phyloP scores from a whole-genome alignment of 2,113 vertebrate species.

The Hippocampus mohnikei region DNA sequence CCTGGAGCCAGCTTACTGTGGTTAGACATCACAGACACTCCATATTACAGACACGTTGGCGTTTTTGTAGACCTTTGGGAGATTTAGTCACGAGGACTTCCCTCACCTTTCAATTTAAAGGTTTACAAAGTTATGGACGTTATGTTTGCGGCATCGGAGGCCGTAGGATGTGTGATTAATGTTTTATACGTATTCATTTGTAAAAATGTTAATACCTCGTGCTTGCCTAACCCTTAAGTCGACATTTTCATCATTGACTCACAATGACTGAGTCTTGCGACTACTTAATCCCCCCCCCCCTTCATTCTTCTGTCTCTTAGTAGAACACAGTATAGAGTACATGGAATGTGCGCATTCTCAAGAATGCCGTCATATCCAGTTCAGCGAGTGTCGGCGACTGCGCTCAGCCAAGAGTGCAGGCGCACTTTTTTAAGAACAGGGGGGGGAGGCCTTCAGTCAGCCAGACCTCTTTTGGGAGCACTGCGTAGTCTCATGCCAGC shows the following conservation, averaged over 20 bases:
- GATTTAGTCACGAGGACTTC: too few species aligned
- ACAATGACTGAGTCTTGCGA: neutral
- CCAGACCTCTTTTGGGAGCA: constrained; percentile 46
- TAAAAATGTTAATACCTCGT: too few species aligned
- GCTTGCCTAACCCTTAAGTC: neutral
- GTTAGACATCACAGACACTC: constrained; percentile 70
- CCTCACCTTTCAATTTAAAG: too few species aligned
- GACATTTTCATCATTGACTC: neutral
- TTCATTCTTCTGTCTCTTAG: neutral
- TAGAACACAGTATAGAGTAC: neutral
- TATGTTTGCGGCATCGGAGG: too few species aligned
- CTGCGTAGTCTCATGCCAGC: constrained; percentile 48
- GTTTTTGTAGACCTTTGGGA: too few species aligned
- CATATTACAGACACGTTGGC: constrained; percentile 2
- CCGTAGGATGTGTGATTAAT: too few species aligned
- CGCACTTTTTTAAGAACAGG: constrained; percentile 19
- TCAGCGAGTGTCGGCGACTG: constrained; percentile 30
- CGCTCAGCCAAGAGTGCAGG: constrained; percentile 37
- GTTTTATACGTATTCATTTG: too few species aligned
- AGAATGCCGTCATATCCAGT: constrained; percentile 63
- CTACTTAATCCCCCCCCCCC: neutral
- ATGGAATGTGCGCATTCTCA: constrained; percentile 57
- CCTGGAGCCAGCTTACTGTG: constrained; percentile 90
- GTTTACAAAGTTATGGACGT: too few species aligned
- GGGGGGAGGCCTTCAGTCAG: constrained; percentile 38